Evolutionary conservation across 1,140 invertebrate species (phyloP).

Genomic region (Brachystomella parvula): DNA sequence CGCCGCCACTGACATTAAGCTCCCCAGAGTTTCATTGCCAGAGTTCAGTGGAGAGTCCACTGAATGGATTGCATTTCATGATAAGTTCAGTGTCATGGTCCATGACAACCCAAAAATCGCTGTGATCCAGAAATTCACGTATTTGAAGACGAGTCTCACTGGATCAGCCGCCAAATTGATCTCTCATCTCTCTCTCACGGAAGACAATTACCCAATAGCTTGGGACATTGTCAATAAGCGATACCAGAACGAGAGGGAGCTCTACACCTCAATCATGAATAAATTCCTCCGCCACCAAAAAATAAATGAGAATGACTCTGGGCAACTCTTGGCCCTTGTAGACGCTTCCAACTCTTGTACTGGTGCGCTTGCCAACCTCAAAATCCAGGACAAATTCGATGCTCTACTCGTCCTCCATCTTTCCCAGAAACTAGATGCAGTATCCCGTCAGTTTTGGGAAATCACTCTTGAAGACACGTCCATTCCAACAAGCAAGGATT

Average conservation of each 20-base stretch:
- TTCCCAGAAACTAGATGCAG: conserved; percentile 1
- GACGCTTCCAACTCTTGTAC: conserved; percentile 10
- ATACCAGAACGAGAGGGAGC: conserved; percentile 39
- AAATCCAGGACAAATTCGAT: background rate
- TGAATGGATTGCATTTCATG: conserved; percentile 20
- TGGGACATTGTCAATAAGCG: conserved; percentile 39
- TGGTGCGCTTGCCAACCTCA: background rate
- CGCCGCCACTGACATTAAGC: conserved; percentile 12
- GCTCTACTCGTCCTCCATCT: background rate
- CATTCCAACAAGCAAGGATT: background rate
- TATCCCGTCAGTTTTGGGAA: conserved; percentile 5
- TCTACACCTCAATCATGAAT: conserved; percentile 39
- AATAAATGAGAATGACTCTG: conserved; percentile 5
- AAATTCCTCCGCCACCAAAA: conserved; percentile 34
- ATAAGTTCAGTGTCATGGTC: conserved; percentile 19
- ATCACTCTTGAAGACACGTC: background rate
- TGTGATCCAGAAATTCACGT: conserved; percentile 31
- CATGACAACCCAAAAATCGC: conserved; percentile 6
- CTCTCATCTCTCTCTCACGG: conserved; percentile 30
- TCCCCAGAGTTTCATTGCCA: conserved; percentile 14
- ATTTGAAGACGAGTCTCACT: conserved; percentile 24
- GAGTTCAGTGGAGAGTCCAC: conserved; percentile 5
- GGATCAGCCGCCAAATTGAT: conserved; percentile 25
- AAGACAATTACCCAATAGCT: conserved; percentile 39
- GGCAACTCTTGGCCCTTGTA: background rate